Evolutionary conservation across 2,113 vertebrate genomes (phyloP), one percentile per base, ranked within the genome.

Genomic region (Odocoileus hemionus): DNA sequence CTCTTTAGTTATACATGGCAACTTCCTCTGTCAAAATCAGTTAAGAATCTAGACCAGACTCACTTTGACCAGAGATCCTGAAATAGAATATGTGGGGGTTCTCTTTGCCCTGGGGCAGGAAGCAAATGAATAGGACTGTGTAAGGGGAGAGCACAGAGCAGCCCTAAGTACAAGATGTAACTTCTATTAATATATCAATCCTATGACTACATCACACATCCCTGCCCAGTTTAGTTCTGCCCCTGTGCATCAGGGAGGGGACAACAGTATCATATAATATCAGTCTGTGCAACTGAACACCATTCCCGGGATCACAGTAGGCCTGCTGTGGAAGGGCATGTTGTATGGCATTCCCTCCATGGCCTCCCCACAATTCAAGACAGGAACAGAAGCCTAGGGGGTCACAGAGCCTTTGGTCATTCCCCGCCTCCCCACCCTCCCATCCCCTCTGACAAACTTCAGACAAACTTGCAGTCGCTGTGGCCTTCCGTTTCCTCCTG

Each of bases 1-100:
- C 95, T 36, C 36, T 26, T 96, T 58, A 82, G 60, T 85, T 86
- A 92, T 13, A 87, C 21, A 13, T 0, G 19, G 30, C 74, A 78
- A 60, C 10, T 45, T 60, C 58, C 87, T 94, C 87, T 89, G n/a
- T 74, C 85, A 76, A 84, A 78, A 96, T 91, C 14, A 84, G n/a
- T 80, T 9, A 43, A 95, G 83, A 95, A 25, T 80, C 79, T 23
- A 58, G 85, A 92, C 30, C 39, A 84, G 88, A 52, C 36, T 57
- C 94, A 23, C 7, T 93, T n/a, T 89, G 10, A 23, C 86, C 60
- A n/a, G 86, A 89, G 92, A 67, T 36, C 58, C 25, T 64, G 78
- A 89, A 92, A 95, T 10, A 83, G 94, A 95, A 94, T 67, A 58
- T 33, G 92, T n/a, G 0, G 5, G 10, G 57, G 19, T 54, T 55